Percentiles rank a stretch among this genome's conserved stretches.
phyloP scores from a whole-genome alignment of 2,113 vertebrate genomes.

The Amazona vittata region DNA sequence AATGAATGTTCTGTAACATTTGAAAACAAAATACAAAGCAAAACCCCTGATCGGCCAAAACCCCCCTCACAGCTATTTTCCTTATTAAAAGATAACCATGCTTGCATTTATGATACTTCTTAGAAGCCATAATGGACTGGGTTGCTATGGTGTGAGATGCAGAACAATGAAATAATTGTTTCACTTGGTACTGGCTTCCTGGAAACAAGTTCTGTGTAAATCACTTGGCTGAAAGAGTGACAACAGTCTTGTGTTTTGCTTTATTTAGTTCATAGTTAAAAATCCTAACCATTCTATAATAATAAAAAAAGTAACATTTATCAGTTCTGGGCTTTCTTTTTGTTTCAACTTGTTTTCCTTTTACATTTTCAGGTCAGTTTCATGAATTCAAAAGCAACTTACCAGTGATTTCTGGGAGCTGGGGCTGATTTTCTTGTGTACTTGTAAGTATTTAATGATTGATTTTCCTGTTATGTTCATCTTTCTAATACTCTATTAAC shows the following conservation, averaged over 20 bases:
- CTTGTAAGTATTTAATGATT: constrained; percentile 89
- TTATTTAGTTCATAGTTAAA: constrained; percentile 23
- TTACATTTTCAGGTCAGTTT: constrained; percentile 88
- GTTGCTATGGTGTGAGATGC: constrained; percentile 57
- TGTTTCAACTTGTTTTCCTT: constrained; percentile 11
- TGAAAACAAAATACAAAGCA: background rate
- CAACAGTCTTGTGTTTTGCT: constrained; percentile 26
- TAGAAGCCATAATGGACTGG: constrained; percentile 49
- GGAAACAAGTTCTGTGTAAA: constrained; percentile 65
- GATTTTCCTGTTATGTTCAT: background rate
- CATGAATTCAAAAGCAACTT: constrained; percentile 93
- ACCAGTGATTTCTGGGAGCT: constrained; percentile 94
- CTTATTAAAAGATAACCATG: constrained; percentile 55
- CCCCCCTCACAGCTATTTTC: background rate
- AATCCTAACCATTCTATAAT: background rate
- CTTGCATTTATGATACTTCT: constrained; percentile 49
- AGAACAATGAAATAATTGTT: constrained; percentile 70
- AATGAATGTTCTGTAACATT: constrained; percentile 4
- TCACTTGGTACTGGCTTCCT: constrained; percentile 61
- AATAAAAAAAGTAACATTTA: background rate
- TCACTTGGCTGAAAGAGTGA: constrained; percentile 44
- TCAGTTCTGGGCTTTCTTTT: background rate
- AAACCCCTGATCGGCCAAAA: background rate
- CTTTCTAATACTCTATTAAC: background rate
- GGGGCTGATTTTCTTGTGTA: constrained; percentile 89